A percentile compares a stretch with the other conserved stretches of the same genome.
Evolutionary conservation across 35 echinoderm and acorn worm genomes (phyloP).

Genomic region (Acanthaster planci): DNA sequence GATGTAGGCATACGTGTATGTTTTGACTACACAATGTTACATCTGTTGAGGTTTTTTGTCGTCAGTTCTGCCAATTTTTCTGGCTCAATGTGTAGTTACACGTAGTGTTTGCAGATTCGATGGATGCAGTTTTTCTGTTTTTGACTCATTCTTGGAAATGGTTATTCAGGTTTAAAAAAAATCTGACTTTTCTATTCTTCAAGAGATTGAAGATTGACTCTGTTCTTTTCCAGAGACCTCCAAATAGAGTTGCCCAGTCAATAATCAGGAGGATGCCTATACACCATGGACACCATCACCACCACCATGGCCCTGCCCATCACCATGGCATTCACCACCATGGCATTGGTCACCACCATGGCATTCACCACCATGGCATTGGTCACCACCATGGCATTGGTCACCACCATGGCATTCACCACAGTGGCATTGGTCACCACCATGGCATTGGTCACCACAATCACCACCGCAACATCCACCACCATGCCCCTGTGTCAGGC

Average conservation of each 20-base stretch:
- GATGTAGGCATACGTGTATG: too few species aligned
- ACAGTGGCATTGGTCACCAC: background rate
- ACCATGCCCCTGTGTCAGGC: background rate
- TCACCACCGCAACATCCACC: background rate
- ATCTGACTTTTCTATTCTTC: too few species aligned
- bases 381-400: background rate
- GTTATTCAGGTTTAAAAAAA: too few species aligned
- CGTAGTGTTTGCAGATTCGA: too few species aligned
- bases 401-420: slow-evolving; percentile 1
- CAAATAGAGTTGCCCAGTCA: background rate
- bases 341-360: background rate
- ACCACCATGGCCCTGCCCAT: background rate
- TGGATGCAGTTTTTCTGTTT: too few species aligned
- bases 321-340: background rate
- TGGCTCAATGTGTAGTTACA: too few species aligned
- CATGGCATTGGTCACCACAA: background rate
- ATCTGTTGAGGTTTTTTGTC: too few species aligned
- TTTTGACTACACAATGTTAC: too few species aligned
- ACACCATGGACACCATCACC: background rate
- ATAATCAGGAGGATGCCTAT: background rate
- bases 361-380: background rate
- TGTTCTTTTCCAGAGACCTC: background rate
- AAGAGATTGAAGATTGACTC: background rate
- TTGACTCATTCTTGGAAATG: too few species aligned
- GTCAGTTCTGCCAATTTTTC: too few species aligned